A percentile compares a stretch with the other conserved stretches of the same genome.
Evolutionary conservation across 2,113 vertebrate species (phyloP).

Genomic region (Malurus melanocephalus): DNA sequence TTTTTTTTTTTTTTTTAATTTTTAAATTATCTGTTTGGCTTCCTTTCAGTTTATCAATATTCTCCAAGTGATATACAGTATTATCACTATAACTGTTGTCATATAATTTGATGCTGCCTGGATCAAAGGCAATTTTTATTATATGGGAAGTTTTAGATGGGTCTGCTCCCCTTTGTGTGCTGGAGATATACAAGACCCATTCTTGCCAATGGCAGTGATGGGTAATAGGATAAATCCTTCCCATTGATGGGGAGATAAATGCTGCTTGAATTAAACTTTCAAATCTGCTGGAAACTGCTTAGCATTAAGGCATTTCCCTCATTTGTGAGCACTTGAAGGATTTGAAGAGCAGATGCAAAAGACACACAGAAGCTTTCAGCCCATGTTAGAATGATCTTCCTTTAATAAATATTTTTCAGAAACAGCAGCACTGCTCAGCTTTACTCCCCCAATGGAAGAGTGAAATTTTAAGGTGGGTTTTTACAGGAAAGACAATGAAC

Average conservation of each 20-base stretch:
- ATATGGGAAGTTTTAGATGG: not conserved
- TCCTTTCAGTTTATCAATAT: slow-evolving; percentile 13
- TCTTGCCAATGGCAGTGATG: slow-evolving; percentile 12
- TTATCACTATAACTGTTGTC: not conserved
- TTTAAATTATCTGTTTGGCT: not conserved
- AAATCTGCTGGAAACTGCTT: slow-evolving; percentile 28
- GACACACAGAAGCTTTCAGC: not conserved
- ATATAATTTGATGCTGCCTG: not conserved
- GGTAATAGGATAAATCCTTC: slow-evolving; percentile 47
- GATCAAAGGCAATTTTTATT: not conserved
- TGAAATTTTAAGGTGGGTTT: not conserved
- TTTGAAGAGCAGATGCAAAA: slow-evolving; percentile 20
- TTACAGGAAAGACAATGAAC: not conserved
- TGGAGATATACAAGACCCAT: not conserved
- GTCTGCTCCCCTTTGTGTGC: not conserved
- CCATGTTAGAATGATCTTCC: not conserved
- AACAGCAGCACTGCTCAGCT: not conserved
- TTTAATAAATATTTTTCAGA: not conserved
- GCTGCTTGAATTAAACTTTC: slow-evolving; percentile 44
- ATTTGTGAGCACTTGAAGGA: slow-evolving; percentile 19
- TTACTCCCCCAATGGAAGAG: not conserved
- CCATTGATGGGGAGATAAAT: slow-evolving; percentile 42
- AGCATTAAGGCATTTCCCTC: slow-evolving; percentile 25
- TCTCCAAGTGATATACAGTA: not conserved
- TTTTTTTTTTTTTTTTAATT: not conserved